phyloP scores from a whole-genome alignment of 2,888 invertebrate genomes.

The Podotricha telesiphe region DNA sequence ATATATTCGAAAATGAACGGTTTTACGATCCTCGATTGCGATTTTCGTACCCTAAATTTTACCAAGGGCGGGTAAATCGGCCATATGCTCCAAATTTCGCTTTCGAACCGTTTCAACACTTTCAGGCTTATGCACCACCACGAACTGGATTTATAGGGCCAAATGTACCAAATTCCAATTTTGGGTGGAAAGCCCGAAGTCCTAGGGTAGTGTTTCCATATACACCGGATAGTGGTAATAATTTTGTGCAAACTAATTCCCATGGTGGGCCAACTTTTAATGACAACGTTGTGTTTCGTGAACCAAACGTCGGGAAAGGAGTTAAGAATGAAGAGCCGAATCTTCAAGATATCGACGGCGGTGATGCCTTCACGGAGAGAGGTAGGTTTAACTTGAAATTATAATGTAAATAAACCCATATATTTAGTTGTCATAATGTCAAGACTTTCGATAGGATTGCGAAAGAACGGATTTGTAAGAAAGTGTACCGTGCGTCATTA shows the following conservation, averaged over 20 bases:
- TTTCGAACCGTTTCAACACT: slow-evolving; percentile 66
- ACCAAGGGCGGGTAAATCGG: slow-evolving; percentile 66
- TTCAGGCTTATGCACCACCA: slow-evolving; percentile 58
- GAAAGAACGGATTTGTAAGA: slow-evolving; percentile 27
- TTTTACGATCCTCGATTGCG: slow-evolving; percentile 69
- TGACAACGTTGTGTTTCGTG: slow-evolving; percentile 82
- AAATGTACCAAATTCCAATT: slow-evolving; percentile 35
- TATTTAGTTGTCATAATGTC: slow-evolving; percentile 20
- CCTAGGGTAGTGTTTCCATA: slow-evolving; percentile 80
- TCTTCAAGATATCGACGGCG: slow-evolving; percentile 85
- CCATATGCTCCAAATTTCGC: slow-evolving; percentile 70
- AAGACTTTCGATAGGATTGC: slow-evolving; percentile 28
- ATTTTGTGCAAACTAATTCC: slow-evolving; percentile 74
- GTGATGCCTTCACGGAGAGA: slow-evolving; percentile 85
- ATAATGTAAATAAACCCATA: not conserved
- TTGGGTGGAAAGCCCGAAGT: slow-evolving; percentile 76
- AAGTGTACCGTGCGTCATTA: slow-evolving; percentile 28
- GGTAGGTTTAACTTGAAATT: slow-evolving; percentile 76
- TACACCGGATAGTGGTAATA: slow-evolving; percentile 59
- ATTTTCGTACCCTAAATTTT: slow-evolving; percentile 59
- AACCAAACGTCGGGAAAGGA: slow-evolving; percentile 85
- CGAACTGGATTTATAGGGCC: slow-evolving; percentile 65
- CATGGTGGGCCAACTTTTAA: slow-evolving; percentile 67
- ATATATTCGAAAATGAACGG: slow-evolving; percentile 68
- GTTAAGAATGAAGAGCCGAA: slow-evolving; percentile 81